These are phyloP conservation scores for Tadarida brasiliensis DNA, from an alignment of 2,797 vertebrate species.

Conservation along the genomic window DNA sequence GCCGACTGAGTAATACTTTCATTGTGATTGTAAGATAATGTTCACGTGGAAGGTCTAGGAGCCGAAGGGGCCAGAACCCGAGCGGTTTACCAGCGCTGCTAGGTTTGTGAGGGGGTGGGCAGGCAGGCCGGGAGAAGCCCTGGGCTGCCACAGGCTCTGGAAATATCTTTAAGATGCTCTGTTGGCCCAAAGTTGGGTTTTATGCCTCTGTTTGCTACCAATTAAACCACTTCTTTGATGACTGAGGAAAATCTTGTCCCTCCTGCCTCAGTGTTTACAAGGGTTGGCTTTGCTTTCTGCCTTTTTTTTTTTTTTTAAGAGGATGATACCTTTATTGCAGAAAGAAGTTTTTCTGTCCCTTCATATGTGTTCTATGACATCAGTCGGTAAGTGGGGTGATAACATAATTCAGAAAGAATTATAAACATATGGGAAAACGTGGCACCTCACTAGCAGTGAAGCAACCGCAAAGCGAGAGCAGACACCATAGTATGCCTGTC, in stretches of 20 bases:
- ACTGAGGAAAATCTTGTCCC: neutral
- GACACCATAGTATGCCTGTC: neutral
- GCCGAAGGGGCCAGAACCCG: neutral
- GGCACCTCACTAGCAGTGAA: neutral
- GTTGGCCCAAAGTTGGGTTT: neutral
- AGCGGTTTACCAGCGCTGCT: neutral
- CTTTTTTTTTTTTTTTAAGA: neutral
- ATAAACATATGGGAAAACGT: neutral
- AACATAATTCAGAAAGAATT: neutral
- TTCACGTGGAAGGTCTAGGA: neutral
- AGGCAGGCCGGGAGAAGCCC: neutral
- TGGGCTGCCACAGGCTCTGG: neutral
- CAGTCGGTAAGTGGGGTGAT: neutral
- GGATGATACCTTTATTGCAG: neutral
- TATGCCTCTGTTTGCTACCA: neutral
- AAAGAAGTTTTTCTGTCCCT: neutral
- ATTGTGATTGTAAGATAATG: neutral
- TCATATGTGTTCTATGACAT: neutral
- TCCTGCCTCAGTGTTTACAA: neutral
- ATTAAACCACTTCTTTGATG: neutral
- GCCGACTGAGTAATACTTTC: slow-evolving; percentile 52
- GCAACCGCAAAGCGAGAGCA: neutral
- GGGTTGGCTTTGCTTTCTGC: neutral
- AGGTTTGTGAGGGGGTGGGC: neutral
- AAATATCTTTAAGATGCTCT: neutral